These are phyloP conservation scores for Entomobrya multifasciata DNA, from an alignment of 2,888 invertebrate species.

Conservation along the genomic window DNA sequence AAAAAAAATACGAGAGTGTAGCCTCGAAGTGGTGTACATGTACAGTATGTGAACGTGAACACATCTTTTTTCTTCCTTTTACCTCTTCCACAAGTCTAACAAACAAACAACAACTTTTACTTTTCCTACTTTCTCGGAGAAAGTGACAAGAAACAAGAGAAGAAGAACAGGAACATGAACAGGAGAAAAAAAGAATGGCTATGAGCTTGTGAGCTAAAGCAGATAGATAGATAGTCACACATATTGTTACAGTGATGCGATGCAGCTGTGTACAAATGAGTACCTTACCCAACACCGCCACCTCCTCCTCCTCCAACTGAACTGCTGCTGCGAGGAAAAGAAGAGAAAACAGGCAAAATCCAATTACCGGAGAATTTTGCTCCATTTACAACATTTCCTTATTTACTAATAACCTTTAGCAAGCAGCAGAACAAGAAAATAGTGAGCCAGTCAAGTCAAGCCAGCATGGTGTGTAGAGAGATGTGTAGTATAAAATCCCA, in stretches of 20 bases:
- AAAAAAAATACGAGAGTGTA: not conserved
- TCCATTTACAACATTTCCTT: conserved; percentile 66
- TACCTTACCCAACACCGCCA: conserved; percentile 11
- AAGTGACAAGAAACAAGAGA: conserved; percentile 70
- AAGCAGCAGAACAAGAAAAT: not conserved
- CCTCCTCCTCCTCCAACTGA: not conserved
- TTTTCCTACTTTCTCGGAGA: conserved; percentile 25
- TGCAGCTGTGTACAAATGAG: conserved; percentile 58
- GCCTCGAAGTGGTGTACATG: not conserved
- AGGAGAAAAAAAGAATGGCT: conserved; percentile 19
- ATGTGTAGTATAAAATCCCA: not conserved
- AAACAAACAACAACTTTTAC: conserved; percentile 46
- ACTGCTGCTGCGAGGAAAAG: not conserved
- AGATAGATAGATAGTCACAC: not conserved
- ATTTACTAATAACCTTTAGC: conserved; percentile 64
- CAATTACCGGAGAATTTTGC: conserved; percentile 63
- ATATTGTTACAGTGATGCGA: not conserved
- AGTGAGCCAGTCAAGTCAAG: not conserved
- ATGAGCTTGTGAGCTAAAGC: not conserved
- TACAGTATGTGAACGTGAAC: not conserved
- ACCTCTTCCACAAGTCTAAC: conserved; percentile 6
- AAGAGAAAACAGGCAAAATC: conserved; percentile 38
- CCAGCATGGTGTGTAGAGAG: not conserved
- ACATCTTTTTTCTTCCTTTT: conserved; percentile 2
- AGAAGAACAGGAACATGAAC: conserved; percentile 60